Evolutionary conservation across 2,113 vertebrate genomes (phyloP).

Genomic region (Alethe diademata): DNA sequence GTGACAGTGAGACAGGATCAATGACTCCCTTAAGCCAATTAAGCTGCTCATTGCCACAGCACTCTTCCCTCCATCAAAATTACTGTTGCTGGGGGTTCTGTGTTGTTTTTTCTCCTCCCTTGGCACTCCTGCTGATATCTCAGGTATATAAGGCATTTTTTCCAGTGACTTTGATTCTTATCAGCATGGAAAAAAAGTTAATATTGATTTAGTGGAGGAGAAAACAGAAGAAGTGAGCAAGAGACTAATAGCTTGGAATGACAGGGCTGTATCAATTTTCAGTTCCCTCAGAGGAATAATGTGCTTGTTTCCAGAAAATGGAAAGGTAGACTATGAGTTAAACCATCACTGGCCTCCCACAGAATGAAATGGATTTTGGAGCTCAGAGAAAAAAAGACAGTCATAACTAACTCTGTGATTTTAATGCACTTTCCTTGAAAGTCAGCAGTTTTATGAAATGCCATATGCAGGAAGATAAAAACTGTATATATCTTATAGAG

Average conservation of each 20-base stretch:
- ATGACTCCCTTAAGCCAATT: background rate
- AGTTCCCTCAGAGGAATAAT: background rate
- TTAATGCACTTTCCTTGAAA: conserved; percentile 20
- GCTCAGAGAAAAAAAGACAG: background rate
- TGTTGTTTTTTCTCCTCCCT: background rate
- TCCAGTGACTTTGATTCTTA: background rate
- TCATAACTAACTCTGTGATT: background rate
- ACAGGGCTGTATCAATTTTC: background rate
- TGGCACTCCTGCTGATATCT: background rate
- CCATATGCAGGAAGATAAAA: background rate
- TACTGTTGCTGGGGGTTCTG: background rate
- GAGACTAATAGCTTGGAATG: background rate
- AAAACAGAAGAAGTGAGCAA: background rate
- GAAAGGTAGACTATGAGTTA: background rate
- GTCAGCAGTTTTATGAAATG: conserved; percentile 14
- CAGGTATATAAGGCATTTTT: background rate
- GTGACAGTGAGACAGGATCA: background rate
- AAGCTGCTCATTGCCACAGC: background rate
- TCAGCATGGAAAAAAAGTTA: background rate
- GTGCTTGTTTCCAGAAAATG: conserved; percentile 24
- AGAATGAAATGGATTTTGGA: background rate
- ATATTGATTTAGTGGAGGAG: conserved; percentile 25
- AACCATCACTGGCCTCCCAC: conserved; percentile 33
- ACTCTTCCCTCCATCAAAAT: background rate
- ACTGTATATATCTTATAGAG: background rate